A percentile compares a stretch with the other conserved stretches of the same genome.
phyloP scores from a whole-genome alignment of 2,888 invertebrate genomes.

The Apomyelois bistriatella region DNA sequence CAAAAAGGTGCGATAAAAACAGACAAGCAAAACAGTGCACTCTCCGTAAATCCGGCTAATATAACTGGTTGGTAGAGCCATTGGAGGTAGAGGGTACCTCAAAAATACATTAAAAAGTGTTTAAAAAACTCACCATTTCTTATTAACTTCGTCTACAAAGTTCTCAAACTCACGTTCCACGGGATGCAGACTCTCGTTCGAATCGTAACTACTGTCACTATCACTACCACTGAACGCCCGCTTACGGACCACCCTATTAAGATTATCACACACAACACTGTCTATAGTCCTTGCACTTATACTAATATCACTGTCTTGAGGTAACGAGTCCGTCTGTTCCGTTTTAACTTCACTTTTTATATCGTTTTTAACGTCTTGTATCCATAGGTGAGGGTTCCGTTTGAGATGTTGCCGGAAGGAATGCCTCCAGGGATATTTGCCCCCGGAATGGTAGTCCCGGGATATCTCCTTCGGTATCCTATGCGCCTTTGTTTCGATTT shows the following conservation, averaged over 20 bases:
- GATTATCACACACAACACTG: constrained; percentile 41
- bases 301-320: constrained; percentile 52
- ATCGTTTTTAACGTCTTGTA: constrained; percentile 24
- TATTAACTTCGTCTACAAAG: constrained; percentile 67
- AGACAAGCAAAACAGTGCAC: too few relatives aligned
- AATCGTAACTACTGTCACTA: constrained; percentile 62
- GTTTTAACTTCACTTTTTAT: constrained; percentile 18
- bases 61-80: too few relatives aligned
- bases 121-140: constrained; percentile 60
- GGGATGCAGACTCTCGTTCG: constrained; percentile 62
- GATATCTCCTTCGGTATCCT: constrained; percentile 61
- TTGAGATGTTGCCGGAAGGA: constrained; percentile 60
- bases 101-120: too few relatives aligned
- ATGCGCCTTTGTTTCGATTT: constrained; percentile 60
- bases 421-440: constrained; percentile 64
- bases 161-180: constrained; percentile 66
- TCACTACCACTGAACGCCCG: constrained; percentile 56
- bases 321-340: constrained; percentile 25
- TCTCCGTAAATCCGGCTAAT: too few relatives aligned
- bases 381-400: constrained; percentile 55
- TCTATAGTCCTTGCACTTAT: constrained; percentile 52
- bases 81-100: too few relatives aligned
- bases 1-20: too few relatives aligned
- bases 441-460: constrained; percentile 64
- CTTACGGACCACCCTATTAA: constrained; percentile 47